These are phyloP conservation scores for Syrista parreyssii DNA, from an alignment of 2,888 invertebrate species.

Conservation along the genomic window DNA sequence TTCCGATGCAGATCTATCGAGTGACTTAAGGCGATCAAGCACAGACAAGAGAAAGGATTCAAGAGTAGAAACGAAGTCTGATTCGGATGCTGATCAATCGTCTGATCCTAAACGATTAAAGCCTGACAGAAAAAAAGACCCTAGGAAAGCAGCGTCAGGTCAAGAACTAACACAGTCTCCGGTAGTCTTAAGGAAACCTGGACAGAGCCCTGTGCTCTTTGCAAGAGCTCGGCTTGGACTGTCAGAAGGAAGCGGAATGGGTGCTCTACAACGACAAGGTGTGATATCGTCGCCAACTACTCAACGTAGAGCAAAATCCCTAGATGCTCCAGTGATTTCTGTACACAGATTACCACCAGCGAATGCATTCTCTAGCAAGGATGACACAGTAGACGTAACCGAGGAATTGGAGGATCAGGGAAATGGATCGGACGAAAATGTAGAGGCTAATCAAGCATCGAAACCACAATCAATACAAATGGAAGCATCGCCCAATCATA, in stretches of 20 bases:
- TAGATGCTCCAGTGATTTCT: conserved; percentile 86
- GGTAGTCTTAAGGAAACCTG: conserved; percentile 75
- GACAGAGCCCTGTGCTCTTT: conserved; percentile 82
- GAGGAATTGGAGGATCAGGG: conserved; percentile 68
- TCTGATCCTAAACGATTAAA: conserved; percentile 68
- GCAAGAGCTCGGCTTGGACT: conserved; percentile 83
- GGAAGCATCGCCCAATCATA: conserved; percentile 54
- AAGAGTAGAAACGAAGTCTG: conserved; percentile 13
- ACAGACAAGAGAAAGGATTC: conserved; percentile 27
- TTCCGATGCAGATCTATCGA: conserved; percentile 68
- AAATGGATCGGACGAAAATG: conserved; percentile 72
- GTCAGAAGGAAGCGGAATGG: conserved; percentile 86
- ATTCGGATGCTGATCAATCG: conserved; percentile 67
- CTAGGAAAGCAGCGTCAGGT: conserved; percentile 41
- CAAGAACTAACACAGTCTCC: conserved; percentile 77
- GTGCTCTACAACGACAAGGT: conserved; percentile 79
- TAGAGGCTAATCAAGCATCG: conserved; percentile 57
- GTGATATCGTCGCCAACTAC: conserved; percentile 81
- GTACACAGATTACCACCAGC: conserved; percentile 82
- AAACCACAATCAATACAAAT: conserved; percentile 40
- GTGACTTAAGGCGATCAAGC: conserved; percentile 67
- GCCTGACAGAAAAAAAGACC: conserved; percentile 48
- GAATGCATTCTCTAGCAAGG: conserved; percentile 89
- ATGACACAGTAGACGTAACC: conserved; percentile 84
- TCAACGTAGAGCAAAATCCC: conserved; percentile 83